Base-by-base conservation (phyloP, 1,140 invertebrate genomes). In the Zaprionus nigranus region DNA sequence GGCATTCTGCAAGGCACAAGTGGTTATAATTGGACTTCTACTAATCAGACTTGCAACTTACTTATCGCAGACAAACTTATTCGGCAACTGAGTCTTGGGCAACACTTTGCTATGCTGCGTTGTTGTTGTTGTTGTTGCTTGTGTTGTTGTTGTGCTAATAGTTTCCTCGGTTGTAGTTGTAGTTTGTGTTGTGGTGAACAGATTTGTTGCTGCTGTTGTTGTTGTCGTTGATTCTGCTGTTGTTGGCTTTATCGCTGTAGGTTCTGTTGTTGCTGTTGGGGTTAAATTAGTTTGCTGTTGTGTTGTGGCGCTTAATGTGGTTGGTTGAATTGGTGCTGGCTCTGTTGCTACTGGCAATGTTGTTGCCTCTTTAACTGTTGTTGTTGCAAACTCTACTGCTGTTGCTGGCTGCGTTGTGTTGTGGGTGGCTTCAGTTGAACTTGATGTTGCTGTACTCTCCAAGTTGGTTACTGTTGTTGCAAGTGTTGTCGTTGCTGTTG, bases 1-100 rank as follows among this genome's bases (percentile, higher is more conserved):
- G 93, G 78, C 59, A 96, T 94, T 54, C 96, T 96, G 71, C 28
- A 93, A 15, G 26, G 1, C 7, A 40, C 22, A 30, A 49, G 2
- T 26, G 15, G 1, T 13, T 57, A 5, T 13, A 6, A 24, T 15
- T 34, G 1, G 1, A 34, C 12, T 56, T 53, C 5, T 38, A 46
- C 15, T 6, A n/a, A 30, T 58, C 11, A 43, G 26, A 12, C n/a
- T 49, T 24, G 40, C n/a, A 20, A 76, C 85, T 76, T 34, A 92
- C 91, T 75, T 85, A 51, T 75, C 75, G 34, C 91, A 92, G n/a
- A 92, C 63, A 36, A 92, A 92, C 75, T 92, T 92, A 9, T 88
- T 59, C 15, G 91, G 78, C 20, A 87, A 40, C 26, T 76, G 49
- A 5, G 54, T 30, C 22, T 65, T 66, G 7, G 57, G 17, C 11